These are phyloP conservation scores for Mongoloraphidia duomilia DNA, from an alignment of 2,888 invertebrate genomes.

Conservation along the genomic window DNA sequence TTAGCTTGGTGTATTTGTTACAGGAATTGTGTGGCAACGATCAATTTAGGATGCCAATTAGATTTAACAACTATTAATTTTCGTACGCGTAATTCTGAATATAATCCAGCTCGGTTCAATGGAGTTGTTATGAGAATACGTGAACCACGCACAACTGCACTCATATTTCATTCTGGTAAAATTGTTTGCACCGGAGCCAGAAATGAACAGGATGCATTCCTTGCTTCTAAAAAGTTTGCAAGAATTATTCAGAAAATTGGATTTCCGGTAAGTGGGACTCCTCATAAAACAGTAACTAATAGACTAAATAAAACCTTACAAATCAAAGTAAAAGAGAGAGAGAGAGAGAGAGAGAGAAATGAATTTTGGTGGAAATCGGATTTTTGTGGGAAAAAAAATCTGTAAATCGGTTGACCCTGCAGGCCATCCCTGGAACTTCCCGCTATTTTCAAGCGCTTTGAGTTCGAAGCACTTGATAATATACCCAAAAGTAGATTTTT, in stretches of 20 bases:
- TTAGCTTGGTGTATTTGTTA: slow-evolving; percentile 17
- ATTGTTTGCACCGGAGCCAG: slow-evolving; percentile 69
- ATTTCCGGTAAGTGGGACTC: slow-evolving; percentile 43
- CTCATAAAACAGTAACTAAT: background rate
- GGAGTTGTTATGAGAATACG: slow-evolving; percentile 73
- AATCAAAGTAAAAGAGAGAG: too few species aligned
- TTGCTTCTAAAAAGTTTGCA: slow-evolving; percentile 68
- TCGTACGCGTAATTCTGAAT: slow-evolving; percentile 68
- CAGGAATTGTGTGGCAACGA: slow-evolving; percentile 72
- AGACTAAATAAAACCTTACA: too few species aligned
- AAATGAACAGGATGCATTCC: slow-evolving; percentile 60
- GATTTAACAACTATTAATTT: slow-evolving; percentile 61
- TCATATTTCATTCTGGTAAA: slow-evolving; percentile 70
- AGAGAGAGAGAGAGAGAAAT: too few species aligned
- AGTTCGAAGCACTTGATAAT: too few species aligned
- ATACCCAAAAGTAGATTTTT: too few species aligned
- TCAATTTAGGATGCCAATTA: slow-evolving; percentile 56
- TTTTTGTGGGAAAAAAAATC: too few species aligned
- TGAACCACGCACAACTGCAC: slow-evolving; percentile 59
- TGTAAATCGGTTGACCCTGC: too few species aligned
- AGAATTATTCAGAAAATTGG: slow-evolving; percentile 71
- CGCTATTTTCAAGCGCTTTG: too few species aligned
- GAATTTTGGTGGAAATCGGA: too few species aligned
- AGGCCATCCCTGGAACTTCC: too few species aligned
- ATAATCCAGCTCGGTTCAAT: slow-evolving; percentile 67